These are phyloP conservation scores for Tapirus terrestris DNA, from an alignment of 2,113 vertebrate genomes.

Conservation along the genomic window DNA sequence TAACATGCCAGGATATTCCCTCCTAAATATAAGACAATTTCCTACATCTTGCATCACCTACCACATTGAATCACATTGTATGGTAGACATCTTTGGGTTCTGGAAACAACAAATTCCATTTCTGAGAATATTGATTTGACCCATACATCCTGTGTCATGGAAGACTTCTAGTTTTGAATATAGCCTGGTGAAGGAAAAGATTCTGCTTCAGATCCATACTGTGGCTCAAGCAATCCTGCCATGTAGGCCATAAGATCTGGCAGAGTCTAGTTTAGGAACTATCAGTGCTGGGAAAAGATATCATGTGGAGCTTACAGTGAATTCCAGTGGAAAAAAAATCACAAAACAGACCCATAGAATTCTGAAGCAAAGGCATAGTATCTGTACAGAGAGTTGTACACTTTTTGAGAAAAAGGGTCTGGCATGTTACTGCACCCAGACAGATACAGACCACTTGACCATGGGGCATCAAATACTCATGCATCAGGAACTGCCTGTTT, in stretches of 20 bases:
- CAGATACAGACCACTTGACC: neutral
- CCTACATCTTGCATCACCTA: neutral
- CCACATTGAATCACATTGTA: neutral
- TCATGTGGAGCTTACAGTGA: too few relatives aligned
- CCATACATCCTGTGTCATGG: neutral
- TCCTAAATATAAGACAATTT: neutral
- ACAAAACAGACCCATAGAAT: neutral
- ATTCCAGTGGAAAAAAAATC: neutral
- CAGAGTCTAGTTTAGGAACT: neutral
- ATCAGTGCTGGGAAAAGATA: neutral
- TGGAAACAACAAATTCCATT: neutral
- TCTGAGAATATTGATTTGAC: neutral
- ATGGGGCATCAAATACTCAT: neutral
- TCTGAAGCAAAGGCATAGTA: neutral
- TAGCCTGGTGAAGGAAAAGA: neutral
- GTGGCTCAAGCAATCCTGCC: neutral
- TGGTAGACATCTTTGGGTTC: neutral
- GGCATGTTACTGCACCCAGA: neutral
- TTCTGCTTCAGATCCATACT: neutral
- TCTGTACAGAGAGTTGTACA: neutral
- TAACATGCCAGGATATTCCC: neutral
- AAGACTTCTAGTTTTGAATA: neutral
- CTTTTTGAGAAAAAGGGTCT: neutral
- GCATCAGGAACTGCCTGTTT: neutral
- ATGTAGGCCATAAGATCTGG: neutral